Percentiles rank a stretch among this genome's conserved stretches.
These are phyloP conservation scores for Cydia splendana DNA, from an alignment of 1,140 invertebrate genomes.

Conservation along the genomic window DNA sequence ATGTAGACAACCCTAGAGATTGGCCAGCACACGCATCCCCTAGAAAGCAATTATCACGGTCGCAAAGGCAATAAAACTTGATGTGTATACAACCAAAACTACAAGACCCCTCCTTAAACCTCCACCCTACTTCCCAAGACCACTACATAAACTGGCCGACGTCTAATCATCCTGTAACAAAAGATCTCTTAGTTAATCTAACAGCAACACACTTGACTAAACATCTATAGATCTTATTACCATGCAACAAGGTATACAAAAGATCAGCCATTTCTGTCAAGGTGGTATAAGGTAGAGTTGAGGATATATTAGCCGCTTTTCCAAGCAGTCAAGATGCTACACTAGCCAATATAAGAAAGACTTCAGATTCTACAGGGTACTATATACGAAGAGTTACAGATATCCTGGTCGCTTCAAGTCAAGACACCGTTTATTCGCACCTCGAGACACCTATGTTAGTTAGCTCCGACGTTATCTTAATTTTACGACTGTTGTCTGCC, in stretches of 20 bases:
- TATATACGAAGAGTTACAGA: neutral
- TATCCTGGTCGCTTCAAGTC: slow-evolving; percentile 1
- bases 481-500: slow-evolving; percentile 15
- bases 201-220: neutral
- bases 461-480: slow-evolving; percentile 25
- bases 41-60: slow-evolving; percentile 25
- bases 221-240: neutral
- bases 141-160: neutral
- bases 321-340: neutral
- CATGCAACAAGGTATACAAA: neutral
- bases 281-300: neutral
- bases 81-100: neutral
- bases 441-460: slow-evolving; percentile 29
- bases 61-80: slow-evolving; percentile 16
- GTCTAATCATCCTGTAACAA: neutral
- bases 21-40: slow-evolving; percentile 1
- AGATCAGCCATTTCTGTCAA: too few relatives aligned
- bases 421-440: slow-evolving; percentile 9
- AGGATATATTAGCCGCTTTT: neutral
- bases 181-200: slow-evolving; percentile 1
- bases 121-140: neutral
- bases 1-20: slow-evolving; percentile 2
- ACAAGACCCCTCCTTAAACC: neutral
- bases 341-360: neutral
- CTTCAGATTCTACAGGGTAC: neutral